Evolutionary conservation across 2,797 vertebrate genomes (phyloP), one percentile per base, ranked within the genome.

Genomic region (Megalops cyprinoides): DNA sequence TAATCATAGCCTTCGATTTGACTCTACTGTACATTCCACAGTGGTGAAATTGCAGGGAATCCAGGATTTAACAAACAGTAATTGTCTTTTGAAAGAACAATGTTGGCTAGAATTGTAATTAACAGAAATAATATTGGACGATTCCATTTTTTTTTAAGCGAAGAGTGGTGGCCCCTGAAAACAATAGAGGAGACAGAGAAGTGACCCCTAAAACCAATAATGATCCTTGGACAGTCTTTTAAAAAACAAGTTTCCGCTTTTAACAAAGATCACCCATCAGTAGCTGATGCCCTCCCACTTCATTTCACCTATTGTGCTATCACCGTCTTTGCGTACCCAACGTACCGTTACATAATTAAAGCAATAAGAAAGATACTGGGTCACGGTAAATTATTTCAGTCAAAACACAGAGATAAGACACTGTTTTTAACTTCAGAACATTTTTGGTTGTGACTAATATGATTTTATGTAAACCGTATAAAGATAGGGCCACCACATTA

Each of bases 1-100:
- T 74, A 74, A 46, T 46, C 71, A 48, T 14, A 48, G 71, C 46
- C 71, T 31, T 20, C n/a, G 65, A 51, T 18, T 76, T 67, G 20
- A 67, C n/a, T 14, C 78, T 34, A n/a, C 37, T 15, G 60, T 34
- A 18, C 39, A 62, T 69, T 42, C 37, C n/a, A 15, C 69, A 7
- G n/a, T 39, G 37, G 39, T 20, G 9, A 69, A 69, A 69, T 42
- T 69, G 39, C 31, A 69, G 65, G 65, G 39, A 69, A 39, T 42
- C 20, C 37, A 69, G 9, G 39, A 42, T 44, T 69, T 42, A 69
- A 65, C 37, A 44, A 69, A 69, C 65, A 69, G 65, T 44, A 39
- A 44, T 69, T 69, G 65, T 65, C 20, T 34, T 44, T 23, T 42
- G 6, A 42, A 69, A 1, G 20, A 69, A n/a, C 37, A 44, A 42